phyloP scores from a whole-genome alignment of 2,888 invertebrate species.

The Chloromyia formosa region DNA sequence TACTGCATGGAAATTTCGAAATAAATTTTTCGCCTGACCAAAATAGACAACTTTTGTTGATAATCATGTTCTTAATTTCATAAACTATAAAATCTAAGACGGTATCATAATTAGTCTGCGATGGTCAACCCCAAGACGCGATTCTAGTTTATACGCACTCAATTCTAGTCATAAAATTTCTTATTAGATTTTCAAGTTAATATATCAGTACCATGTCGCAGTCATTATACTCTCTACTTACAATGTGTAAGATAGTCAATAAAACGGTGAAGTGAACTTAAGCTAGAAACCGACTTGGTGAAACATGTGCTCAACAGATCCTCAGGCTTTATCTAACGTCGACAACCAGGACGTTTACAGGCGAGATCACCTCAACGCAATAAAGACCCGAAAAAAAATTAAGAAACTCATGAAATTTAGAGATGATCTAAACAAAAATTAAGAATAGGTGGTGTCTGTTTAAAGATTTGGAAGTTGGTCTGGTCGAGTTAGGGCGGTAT shows the following conservation, averaged over 20 bases:
- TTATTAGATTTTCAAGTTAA: conserved; percentile 40
- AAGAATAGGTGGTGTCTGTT: conserved; percentile 30
- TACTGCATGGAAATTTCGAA: too few relatives aligned
- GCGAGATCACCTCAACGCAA: conserved; percentile 49
- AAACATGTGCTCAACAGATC: conserved; percentile 51
- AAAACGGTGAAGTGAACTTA: conserved; percentile 43
- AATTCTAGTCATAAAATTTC: conserved; percentile 28
- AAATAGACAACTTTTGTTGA: conserved; percentile 1
- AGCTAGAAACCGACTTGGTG: conserved; percentile 40
- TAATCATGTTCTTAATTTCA: conserved; percentile 37
- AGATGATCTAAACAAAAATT: conserved; percentile 38
- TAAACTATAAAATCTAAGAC: too few relatives aligned
- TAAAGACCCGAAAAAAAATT: conserved; percentile 46
- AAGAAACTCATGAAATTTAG: conserved; percentile 26
- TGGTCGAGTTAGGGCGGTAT: background rate
- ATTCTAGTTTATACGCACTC: conserved; percentile 21
- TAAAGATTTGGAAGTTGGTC: background rate
- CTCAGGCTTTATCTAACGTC: conserved; percentile 38
- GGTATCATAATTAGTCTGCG: conserved; percentile 33
- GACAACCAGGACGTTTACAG: conserved; percentile 33
- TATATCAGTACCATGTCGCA: conserved; percentile 27
- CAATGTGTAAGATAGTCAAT: conserved; percentile 38
- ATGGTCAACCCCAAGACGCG: conserved; percentile 42
- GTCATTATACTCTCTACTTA: conserved; percentile 17
- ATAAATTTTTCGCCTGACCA: too few relatives aligned